Conservation (phyloP, 2,888 invertebrate species). For the Crioceris asparagi region DNA sequence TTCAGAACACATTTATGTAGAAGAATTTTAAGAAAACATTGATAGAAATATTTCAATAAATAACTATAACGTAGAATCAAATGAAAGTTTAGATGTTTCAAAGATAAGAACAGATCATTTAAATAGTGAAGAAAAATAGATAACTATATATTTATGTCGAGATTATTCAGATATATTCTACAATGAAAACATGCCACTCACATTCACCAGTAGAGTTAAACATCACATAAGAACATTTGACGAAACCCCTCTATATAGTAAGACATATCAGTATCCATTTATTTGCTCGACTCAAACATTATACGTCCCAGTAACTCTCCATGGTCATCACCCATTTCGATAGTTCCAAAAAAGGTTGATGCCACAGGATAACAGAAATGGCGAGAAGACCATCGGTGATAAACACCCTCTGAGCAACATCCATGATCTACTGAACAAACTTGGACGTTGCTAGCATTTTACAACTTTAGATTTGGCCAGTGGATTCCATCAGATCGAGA, state of each 20-base stretch:
- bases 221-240: conserved; percentile 12
- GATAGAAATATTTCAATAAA: background rate
- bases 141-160: background rate
- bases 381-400: conserved; percentile 14
- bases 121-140: conserved; percentile 4
- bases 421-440: conserved; percentile 14
- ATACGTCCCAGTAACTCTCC: conserved; percentile 15
- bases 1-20: background rate
- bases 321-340: conserved; percentile 21
- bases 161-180: conserved; percentile 3
- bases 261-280: conserved; percentile 20
- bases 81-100: background rate
- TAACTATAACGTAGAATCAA: background rate
- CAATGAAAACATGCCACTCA: background rate
- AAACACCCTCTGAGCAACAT: conserved; percentile 17
- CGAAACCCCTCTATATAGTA: conserved; percentile 13
- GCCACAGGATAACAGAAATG: conserved; percentile 18
- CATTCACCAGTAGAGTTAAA: conserved; percentile 9
- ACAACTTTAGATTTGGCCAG: conserved; percentile 14
- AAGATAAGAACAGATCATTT: conserved; percentile 4
- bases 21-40: background rate
- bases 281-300: conserved; percentile 15
- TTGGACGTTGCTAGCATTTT: conserved; percentile 13
- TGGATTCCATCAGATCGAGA: conserved; percentile 18
- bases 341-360: conserved; percentile 18